phyloP scores from a whole-genome alignment of 2,113 vertebrate genomes.

The Heterotis niloticus region DNA sequence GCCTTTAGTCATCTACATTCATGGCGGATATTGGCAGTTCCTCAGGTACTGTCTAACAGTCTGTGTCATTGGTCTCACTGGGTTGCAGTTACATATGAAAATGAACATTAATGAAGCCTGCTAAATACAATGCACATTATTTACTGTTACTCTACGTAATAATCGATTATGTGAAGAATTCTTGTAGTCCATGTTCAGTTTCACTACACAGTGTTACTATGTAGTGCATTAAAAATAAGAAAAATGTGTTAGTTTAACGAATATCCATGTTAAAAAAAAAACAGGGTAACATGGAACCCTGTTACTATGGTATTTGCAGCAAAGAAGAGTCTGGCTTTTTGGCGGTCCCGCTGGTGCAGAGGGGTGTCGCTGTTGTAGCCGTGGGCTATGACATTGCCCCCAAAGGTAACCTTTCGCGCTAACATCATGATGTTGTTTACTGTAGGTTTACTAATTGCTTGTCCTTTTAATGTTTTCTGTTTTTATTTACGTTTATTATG shows the following conservation, averaged over 20 bases:
- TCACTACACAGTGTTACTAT: no score
- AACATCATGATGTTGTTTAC: neutral
- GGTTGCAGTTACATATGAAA: neutral
- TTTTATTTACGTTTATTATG: neutral
- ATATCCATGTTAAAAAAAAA: neutral
- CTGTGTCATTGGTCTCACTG: no score
- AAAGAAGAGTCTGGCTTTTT: constrained; percentile 85
- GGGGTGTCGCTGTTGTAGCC: constrained; percentile 70
- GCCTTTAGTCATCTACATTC: constrained; percentile 77
- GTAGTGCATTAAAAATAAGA: neutral
- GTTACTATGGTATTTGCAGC: constrained; percentile 51
- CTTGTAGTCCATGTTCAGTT: no score
- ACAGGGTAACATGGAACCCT: neutral
- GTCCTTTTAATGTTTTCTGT: neutral
- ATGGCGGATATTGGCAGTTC: constrained; percentile 91
- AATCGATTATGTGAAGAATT: no score
- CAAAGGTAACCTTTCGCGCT: constrained; percentile 62
- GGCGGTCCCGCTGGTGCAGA: constrained; percentile 66
- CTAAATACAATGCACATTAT: no score
- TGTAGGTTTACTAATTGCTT: neutral
- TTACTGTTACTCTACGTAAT: no score
- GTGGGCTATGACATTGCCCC: constrained; percentile 81
- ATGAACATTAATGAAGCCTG: no score
- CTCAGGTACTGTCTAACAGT: constrained; percentile 69
- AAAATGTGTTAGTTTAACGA: neutral